phyloP scores from a whole-genome alignment of 1,140 invertebrate species.

The Pseudomyrmex sp. region DNA sequence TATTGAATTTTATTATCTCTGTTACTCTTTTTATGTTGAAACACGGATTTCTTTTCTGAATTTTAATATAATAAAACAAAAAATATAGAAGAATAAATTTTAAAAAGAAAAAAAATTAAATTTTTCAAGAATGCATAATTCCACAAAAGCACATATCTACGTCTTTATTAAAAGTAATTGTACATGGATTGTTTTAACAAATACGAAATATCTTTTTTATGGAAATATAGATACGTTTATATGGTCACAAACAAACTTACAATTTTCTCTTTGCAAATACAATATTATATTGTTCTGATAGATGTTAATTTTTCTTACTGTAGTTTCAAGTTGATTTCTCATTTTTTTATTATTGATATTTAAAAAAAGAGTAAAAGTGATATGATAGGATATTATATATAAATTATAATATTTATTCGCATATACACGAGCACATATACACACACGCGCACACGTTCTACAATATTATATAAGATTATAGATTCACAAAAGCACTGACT shows the following conservation, averaged over 20 bases:
- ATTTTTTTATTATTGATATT: conserved; percentile 24
- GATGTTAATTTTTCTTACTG: conserved; percentile 20
- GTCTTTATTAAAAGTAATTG: conserved; percentile 5
- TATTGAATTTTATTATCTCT: too few relatives aligned
- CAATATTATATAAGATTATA: conserved; percentile 7
- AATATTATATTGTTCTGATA: conserved; percentile 22
- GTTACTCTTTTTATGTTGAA: too few relatives aligned
- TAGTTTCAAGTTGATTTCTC: conserved; percentile 61
- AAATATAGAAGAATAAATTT: not conserved
- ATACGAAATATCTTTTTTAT: not conserved
- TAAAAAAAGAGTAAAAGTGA: conserved; percentile 42
- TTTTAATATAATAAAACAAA: not conserved
- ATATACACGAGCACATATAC: not conserved
- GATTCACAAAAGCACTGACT: conserved; percentile 11
- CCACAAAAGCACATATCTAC: not conserved
- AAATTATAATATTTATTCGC: conserved; percentile 34
- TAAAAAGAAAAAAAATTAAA: not conserved
- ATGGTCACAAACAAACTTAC: too few relatives aligned
- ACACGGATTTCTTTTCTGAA: too few relatives aligned
- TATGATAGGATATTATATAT: conserved; percentile 52
- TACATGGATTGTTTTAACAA: conserved; percentile 3
- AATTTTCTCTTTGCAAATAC: not conserved
- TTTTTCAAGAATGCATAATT: conserved; percentile 6
- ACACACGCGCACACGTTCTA: not conserved
- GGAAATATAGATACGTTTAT: not conserved